phyloP scores from a whole-genome alignment of 2,113 vertebrate species.

The Poicephalus meyeri region DNA sequence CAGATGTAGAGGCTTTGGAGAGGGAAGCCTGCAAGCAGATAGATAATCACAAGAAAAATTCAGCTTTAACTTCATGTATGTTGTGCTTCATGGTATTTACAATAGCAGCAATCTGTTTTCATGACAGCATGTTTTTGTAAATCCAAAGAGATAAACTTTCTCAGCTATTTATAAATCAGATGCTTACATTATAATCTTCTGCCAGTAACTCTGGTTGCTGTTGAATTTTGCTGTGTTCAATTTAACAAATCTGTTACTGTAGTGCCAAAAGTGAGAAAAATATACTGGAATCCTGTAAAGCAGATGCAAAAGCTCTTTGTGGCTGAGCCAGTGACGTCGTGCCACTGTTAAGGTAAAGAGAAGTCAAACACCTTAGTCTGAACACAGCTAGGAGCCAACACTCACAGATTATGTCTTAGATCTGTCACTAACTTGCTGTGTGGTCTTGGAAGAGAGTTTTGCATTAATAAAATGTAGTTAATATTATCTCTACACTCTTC shows the following conservation, averaged over 20 bases:
- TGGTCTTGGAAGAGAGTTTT: constrained; percentile 12
- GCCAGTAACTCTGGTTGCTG: not conserved
- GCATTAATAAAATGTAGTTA: not conserved
- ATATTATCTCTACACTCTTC: not conserved
- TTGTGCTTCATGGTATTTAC: constrained; percentile 31
- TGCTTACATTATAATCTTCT: constrained; percentile 46
- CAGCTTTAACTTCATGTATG: not conserved
- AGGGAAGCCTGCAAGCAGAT: not conserved
- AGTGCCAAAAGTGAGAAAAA: constrained; percentile 59
- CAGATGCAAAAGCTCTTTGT: constrained; percentile 26
- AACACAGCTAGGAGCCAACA: not conserved
- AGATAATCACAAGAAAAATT: constrained; percentile 21
- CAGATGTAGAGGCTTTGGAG: not conserved
- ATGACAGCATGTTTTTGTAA: constrained; percentile 59
- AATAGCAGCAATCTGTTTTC: constrained; percentile 46
- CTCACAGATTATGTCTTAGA: not conserved
- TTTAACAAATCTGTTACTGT: constrained; percentile 9
- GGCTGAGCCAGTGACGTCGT: not conserved
- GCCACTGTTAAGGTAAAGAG: not conserved
- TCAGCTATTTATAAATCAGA: constrained; percentile 66
- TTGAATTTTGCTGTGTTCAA: constrained; percentile 27
- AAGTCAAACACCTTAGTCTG: constrained; percentile 14
- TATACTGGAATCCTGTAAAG: not conserved
- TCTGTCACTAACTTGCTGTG: constrained; percentile 10
- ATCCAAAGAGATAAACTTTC: constrained; percentile 62